These are phyloP conservation scores for Drosophila fulvimacula DNA, from an alignment of 2,888 invertebrate species.

Conservation along the genomic window DNA sequence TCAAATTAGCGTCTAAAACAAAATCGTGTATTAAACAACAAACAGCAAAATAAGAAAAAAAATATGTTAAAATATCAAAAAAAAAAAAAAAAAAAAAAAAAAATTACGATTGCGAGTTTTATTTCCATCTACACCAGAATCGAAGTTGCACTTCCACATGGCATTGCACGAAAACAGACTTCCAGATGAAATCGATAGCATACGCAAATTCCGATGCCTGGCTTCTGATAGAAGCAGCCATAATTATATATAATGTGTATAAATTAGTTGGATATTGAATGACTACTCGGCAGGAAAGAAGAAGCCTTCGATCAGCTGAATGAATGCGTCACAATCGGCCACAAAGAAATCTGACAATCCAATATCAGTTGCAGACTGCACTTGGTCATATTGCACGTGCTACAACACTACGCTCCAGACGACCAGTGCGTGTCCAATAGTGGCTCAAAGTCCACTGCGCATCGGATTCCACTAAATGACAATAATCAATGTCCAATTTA, in stretches of 20 bases:
- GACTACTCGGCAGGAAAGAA: constrained; percentile 2
- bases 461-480: constrained; percentile 13
- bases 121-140: constrained; percentile 42
- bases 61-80: constrained; percentile 73
- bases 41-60: constrained; percentile 28
- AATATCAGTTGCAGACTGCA: constrained; percentile 28
- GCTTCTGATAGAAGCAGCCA: constrained; percentile 44
- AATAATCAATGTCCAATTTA: not conserved
- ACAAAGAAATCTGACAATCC: constrained; percentile 38
- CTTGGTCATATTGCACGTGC: constrained; percentile 25
- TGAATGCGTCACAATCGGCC: constrained; percentile 54
- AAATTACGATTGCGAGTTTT: constrained; percentile 38
- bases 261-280: constrained; percentile 4
- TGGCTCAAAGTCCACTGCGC: constrained; percentile 29
- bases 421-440: not conserved
- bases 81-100: constrained; percentile 25
- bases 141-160: constrained; percentile 58
- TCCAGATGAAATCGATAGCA: constrained; percentile 60
- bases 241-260: not conserved
- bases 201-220: constrained; percentile 50
- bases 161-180: constrained; percentile 58
- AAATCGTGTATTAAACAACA: constrained; percentile 29
- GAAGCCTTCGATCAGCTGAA: constrained; percentile 28
- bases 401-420: constrained; percentile 2
- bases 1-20: constrained; percentile 59